These are phyloP conservation scores for Carapus acus DNA, from an alignment of 2,797 vertebrate genomes.

Conservation along the genomic window DNA sequence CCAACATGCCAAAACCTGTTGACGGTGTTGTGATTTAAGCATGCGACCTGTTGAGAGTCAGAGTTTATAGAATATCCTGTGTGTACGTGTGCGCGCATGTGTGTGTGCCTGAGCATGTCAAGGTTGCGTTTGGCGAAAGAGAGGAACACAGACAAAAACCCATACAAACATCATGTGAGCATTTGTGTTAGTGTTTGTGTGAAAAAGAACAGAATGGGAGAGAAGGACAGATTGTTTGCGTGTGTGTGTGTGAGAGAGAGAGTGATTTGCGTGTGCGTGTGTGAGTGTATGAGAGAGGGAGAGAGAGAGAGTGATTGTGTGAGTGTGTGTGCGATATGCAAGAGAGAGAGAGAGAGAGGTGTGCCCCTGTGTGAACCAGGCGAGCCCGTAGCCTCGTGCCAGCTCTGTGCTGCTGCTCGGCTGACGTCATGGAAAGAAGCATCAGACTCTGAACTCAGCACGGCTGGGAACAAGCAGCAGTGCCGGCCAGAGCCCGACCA, in stretches of 20 bases:
- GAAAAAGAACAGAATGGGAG: no score
- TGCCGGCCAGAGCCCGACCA: conserved; percentile 26
- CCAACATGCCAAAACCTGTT: conserved; percentile 14
- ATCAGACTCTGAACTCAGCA: conserved; percentile 54
- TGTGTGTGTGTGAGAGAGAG: conserved; percentile 2
- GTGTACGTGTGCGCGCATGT: conserved; percentile 7
- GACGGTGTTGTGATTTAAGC: conserved; percentile 20
- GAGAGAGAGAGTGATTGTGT: conserved; percentile 8
- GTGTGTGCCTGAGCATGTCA: conserved; percentile 20
- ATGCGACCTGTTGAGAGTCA: conserved; percentile 15
- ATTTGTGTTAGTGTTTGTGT: no score
- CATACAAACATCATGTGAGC: no score
- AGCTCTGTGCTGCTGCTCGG: conserved; percentile 38
- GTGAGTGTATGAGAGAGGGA: no score
- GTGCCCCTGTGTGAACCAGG: conserved; percentile 47
- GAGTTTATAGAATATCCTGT: conserved; percentile 2
- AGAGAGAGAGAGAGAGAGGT: conserved; percentile 20
- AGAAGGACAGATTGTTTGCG: no score
- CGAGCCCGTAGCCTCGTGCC: conserved; percentile 57
- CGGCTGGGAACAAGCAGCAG: conserved; percentile 48
- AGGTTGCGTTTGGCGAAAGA: conserved; percentile 22
- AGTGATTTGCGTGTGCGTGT: conserved; percentile 16
- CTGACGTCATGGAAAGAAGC: conserved; percentile 75
- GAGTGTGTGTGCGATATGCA: no score
- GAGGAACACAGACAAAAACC: no score